Conservation (phyloP, 2,113 vertebrate species). For the Brachyhypopomus gauderio region DNA sequence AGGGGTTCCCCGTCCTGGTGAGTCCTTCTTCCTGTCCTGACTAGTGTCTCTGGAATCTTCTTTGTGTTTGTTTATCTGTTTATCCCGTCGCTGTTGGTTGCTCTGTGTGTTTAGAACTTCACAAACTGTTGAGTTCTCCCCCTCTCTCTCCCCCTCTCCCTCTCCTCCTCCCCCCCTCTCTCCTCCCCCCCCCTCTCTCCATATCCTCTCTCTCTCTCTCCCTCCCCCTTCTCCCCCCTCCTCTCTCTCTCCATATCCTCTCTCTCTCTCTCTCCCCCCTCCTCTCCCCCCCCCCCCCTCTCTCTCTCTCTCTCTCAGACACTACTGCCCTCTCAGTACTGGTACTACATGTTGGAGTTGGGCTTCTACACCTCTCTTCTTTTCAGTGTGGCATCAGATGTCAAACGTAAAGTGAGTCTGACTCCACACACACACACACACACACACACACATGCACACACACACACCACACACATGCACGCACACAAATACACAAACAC, state of each 20-base stretch:
- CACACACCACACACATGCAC: neutral
- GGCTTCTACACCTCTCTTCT: conserved; percentile 92
- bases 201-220: neutral
- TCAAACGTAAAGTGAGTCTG: conserved; percentile 88
- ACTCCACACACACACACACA: no score
- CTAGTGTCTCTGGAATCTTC: neutral
- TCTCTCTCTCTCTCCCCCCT: neutral
- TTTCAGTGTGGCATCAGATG: conserved; percentile 91
- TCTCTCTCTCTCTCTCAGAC: conserved; percentile 60
- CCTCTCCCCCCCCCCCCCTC: neutral
- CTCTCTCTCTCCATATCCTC: neutral
- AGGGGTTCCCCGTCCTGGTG: conserved; percentile 92
- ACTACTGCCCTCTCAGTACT: conserved; percentile 89
- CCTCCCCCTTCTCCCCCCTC: neutral
- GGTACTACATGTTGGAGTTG: conserved; percentile 95
- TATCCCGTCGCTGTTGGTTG: neutral
- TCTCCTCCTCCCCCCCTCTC: neutral
- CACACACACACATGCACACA: neutral
- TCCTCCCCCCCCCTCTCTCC: no score
- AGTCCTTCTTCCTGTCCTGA: conserved; percentile 40
- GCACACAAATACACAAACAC: no score
- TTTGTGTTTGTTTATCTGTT: neutral
- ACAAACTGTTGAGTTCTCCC: no score
- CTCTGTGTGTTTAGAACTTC: neutral
- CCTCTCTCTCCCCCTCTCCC: conserved; percentile 1